Evolutionary conservation across 2,888 invertebrate species (phyloP).

Genomic region (Meiosimyza decipiens): DNA sequence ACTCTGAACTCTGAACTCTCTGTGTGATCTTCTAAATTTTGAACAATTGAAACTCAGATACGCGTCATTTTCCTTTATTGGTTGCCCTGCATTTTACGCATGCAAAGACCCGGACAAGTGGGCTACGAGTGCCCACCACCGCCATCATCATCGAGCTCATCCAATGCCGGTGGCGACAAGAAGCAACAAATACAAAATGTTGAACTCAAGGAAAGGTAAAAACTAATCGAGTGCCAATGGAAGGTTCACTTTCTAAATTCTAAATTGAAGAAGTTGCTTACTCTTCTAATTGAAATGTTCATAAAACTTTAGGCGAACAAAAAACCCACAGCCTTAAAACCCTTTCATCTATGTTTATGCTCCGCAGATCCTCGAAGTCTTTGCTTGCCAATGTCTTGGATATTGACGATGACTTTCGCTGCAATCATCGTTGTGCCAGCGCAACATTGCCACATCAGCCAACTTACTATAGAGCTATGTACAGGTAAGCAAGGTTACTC

Average conservation of each 20-base stretch:
- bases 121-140: constrained; percentile 69
- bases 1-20: constrained; percentile 4
- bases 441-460: constrained; percentile 70
- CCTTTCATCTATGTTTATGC: background rate
- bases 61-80: constrained; percentile 94
- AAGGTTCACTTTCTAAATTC: too few relatives aligned
- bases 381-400: constrained; percentile 96
- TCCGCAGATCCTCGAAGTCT: constrained; percentile 85
- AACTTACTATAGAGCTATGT: constrained; percentile 78
- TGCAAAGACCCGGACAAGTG: constrained; percentile 80
- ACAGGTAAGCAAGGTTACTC: constrained; percentile 65
- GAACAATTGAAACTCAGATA: constrained; percentile 70
- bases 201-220: constrained; percentile 82
- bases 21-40: constrained; percentile 1
- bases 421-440: constrained; percentile 74
- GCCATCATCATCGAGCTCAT: constrained; percentile 73
- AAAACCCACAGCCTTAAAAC: background rate
- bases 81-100: constrained; percentile 96
- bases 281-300: too few relatives aligned
- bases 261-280: too few relatives aligned
- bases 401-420: constrained; percentile 95
- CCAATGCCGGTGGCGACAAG: constrained; percentile 68
- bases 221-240: background rate
- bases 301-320: too few relatives aligned
- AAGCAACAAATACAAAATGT: constrained; percentile 78